These are phyloP conservation scores for Odontamblyopus lacepedii DNA, from an alignment of 2,797 vertebrate species.

Conservation along the genomic window DNA sequence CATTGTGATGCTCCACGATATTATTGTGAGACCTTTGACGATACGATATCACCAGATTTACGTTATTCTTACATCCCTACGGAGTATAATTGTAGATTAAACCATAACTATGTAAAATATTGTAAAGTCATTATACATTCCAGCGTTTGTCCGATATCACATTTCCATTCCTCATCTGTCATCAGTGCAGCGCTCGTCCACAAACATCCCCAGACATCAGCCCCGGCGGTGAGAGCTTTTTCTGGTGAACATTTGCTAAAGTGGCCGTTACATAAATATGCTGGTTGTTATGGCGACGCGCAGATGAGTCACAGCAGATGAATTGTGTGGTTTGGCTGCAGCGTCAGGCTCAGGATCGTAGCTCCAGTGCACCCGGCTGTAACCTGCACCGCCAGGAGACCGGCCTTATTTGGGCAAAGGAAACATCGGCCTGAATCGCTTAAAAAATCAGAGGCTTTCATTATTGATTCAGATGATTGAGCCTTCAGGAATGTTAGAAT, in stretches of 20 bases:
- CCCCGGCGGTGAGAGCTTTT: slow-evolving; percentile 40
- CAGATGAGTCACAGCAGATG: slow-evolving; percentile 46
- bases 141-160: no score
- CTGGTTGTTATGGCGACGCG: slow-evolving; percentile 58
- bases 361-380: slow-evolving; percentile 15
- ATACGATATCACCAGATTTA: no score
- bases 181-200: slow-evolving; percentile 14
- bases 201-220: slow-evolving; percentile 27
- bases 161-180: background rate
- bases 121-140: no score
- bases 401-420: background rate
- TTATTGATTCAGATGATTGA: background rate
- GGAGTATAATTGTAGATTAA: no score
- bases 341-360: slow-evolving; percentile 23
- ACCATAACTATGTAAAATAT: no score
- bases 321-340: slow-evolving; percentile 30
- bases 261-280: slow-evolving; percentile 51
- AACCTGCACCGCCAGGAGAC: slow-evolving; percentile 19
- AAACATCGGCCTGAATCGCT: slow-evolving; percentile 13
- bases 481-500: background rate
- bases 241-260: slow-evolving; percentile 36
- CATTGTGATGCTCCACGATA: no score
- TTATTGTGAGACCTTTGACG: no score
- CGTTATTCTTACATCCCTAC: no score
- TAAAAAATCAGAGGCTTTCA: background rate